Evolutionary conservation across 2,797 vertebrate genomes (phyloP).

Genomic region (Crax fasciolata): DNA sequence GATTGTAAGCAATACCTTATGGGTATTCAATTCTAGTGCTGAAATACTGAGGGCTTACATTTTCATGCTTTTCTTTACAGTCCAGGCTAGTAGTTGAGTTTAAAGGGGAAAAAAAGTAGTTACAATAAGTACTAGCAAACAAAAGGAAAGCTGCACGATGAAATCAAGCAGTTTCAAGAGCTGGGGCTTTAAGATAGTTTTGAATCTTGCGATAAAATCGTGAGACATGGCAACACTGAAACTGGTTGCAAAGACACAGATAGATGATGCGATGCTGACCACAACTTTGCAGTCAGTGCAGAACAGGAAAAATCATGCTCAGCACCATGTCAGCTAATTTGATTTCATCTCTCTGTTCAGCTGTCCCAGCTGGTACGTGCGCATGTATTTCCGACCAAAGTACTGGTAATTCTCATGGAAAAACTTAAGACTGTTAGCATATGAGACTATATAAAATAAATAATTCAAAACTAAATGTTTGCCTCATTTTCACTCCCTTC

Average conservation of each 20-base stretch:
- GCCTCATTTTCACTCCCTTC: neutral
- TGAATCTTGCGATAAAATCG: constrained; percentile 56
- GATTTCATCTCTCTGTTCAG: constrained; percentile 43
- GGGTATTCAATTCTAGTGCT: constrained; percentile 27
- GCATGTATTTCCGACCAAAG: constrained; percentile 2
- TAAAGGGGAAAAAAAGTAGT: neutral
- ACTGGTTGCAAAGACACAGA: constrained; percentile 54
- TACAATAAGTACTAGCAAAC: constrained; percentile 13
- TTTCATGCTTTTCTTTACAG: neutral
- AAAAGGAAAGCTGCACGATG: constrained; percentile 30
- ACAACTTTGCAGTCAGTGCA: constrained; percentile 63
- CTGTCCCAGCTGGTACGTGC: neutral
- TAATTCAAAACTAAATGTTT: neutral
- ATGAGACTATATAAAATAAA: constrained; percentile 6
- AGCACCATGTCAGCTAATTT: constrained; percentile 62
- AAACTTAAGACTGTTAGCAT: neutral
- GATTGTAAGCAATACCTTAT: constrained; percentile 37
- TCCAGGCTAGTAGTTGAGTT: neutral
- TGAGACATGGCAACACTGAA: constrained; percentile 60
- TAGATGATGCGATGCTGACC: constrained; percentile 50
- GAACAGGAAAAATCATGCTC: constrained; percentile 69
- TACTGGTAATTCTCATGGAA: neutral
- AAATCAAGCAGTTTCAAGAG: constrained; percentile 46
- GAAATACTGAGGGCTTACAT: neutral
- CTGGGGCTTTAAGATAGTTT: constrained; percentile 58